A percentile compares a stretch with the other conserved stretches of the same genome.
Evolutionary conservation across 2,797 vertebrate genomes (phyloP).

Genomic region (Thripadectes ignobilis): DNA sequence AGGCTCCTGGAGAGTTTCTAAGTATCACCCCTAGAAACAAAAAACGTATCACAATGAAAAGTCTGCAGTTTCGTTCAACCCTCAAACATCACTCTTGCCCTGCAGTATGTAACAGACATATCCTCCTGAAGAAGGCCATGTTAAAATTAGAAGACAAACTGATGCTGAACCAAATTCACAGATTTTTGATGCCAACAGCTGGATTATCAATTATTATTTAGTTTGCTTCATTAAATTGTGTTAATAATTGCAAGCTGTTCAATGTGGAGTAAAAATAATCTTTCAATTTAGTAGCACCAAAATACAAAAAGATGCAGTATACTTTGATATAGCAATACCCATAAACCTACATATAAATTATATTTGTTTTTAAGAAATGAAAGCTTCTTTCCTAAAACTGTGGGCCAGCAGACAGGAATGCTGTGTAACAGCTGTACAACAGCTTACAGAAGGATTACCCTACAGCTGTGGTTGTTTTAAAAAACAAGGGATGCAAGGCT

Average conservation of each 20-base stretch:
- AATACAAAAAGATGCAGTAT: not conserved
- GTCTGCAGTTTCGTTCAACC: not conserved
- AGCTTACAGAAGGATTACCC: not conserved
- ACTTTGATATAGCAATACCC: rapidly evolving
- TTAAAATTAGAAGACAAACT: not conserved
- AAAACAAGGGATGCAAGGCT: not conserved
- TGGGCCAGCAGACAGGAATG: not conserved
- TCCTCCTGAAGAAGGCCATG: rapidly evolving
- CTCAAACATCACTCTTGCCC: not conserved
- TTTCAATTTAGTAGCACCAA: not conserved
- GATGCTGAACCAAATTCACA: not conserved
- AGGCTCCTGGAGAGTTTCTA: not conserved
- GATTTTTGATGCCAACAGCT: not conserved
- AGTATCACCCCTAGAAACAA: not conserved
- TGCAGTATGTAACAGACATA: not conserved
- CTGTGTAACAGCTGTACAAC: not conserved
- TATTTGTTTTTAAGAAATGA: not conserved
- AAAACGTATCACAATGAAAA: not conserved
- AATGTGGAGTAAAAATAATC: not conserved
- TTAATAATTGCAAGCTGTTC: not conserved
- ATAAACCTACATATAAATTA: not conserved
- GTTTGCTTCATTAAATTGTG: rapidly evolving
- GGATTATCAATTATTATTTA: not conserved
- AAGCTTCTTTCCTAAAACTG: not conserved
- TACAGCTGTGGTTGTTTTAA: not conserved